A percentile compares a stretch with the other conserved stretches of the same genome.
Evolutionary conservation across 1,140 invertebrate genomes (phyloP).

Genomic region (Drosophila prosaltans): DNA sequence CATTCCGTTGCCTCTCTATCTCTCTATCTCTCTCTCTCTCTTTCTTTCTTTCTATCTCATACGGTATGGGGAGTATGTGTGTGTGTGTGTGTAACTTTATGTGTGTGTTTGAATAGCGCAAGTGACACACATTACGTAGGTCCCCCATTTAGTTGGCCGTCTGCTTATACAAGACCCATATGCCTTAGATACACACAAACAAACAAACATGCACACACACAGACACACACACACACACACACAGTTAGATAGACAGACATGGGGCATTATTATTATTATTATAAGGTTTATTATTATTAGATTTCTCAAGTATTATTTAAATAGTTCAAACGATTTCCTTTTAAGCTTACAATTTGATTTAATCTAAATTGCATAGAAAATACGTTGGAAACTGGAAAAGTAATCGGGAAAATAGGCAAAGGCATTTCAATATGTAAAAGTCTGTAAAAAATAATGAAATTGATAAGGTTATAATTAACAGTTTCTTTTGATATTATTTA

Average conservation of each 20-base stretch:
- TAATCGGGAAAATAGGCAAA: too few relatives aligned
- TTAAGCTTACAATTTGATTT: neutral
- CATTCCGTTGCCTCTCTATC: constrained; percentile 69
- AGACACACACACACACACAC: neutral
- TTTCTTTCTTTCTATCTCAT: constrained; percentile 26
- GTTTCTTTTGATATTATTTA: too few relatives aligned
- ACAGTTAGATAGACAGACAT: neutral
- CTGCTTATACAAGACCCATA: constrained; percentile 52
- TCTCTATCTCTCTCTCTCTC: constrained; percentile 29
- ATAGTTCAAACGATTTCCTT: neutral
- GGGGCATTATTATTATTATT: constrained; percentile 3
- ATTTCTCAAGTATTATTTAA: constrained; percentile 3
- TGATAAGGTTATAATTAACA: too few relatives aligned
- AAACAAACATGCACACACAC: constrained; percentile 10
- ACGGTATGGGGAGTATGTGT: neutral
- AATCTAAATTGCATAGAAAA: neutral
- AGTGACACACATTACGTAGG: constrained; percentile 70
- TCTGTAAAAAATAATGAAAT: too few relatives aligned
- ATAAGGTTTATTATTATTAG: constrained; percentile 8
- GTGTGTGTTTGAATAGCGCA: constrained; percentile 37
- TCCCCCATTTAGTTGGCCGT: constrained; percentile 48
- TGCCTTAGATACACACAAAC: constrained; percentile 3
- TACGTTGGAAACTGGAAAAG: too few relatives aligned
- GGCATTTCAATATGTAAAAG: too few relatives aligned
- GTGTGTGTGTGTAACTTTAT: constrained; percentile 29